Conservation (phyloP, 2,113 vertebrate genomes). For the Canis aureus region DNA sequence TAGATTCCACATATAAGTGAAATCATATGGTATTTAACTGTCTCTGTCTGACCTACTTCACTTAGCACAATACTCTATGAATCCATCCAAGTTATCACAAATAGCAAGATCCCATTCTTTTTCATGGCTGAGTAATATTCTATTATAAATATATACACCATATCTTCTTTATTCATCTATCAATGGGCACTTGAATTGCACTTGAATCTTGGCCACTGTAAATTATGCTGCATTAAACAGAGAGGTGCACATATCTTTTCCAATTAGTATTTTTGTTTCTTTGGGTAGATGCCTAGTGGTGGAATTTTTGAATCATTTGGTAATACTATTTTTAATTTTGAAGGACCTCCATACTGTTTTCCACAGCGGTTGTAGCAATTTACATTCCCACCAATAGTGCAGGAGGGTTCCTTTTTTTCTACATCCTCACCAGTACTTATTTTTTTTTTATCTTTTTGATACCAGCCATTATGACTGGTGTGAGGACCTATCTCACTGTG, state of each 20-base stretch:
- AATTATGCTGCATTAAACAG: neutral
- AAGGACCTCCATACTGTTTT: neutral
- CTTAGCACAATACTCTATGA: neutral
- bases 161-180: neutral
- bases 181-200: neutral
- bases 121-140: neutral
- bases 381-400: neutral
- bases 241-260: neutral
- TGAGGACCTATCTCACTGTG: neutral
- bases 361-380: neutral
- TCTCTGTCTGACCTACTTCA: neutral
- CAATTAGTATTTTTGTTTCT: neutral
- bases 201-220: neutral
- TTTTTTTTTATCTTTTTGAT: neutral
- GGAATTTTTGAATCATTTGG: neutral
- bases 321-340: neutral
- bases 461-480: neutral
- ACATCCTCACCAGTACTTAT: neutral
- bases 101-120: neutral
- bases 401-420: neutral
- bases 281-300: neutral
- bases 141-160: neutral
- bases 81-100: neutral
- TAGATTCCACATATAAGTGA: neutral
- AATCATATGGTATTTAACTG: neutral